Percentiles rank a stretch among this genome's conserved stretches.
These are phyloP conservation scores for Drosophila gaucha DNA, from an alignment of 2,888 invertebrate genomes.

Conservation along the genomic window DNA sequence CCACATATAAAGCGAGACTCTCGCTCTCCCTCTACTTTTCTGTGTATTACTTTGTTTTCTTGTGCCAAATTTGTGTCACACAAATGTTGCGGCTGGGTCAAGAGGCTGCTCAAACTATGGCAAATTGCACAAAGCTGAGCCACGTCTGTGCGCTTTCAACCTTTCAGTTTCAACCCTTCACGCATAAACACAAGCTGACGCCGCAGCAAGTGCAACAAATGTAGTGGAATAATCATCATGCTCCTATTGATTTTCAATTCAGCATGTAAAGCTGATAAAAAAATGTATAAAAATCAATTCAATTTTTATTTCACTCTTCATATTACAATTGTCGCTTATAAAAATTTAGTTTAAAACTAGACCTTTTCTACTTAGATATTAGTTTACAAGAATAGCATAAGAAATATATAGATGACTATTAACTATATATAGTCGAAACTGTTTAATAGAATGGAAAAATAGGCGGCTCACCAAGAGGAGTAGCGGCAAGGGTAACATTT, in stretches of 20 bases:
- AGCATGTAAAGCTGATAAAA: no score
- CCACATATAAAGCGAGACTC: slow-evolving; percentile 11
- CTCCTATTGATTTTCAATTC: slow-evolving; percentile 14
- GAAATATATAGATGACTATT: no score
- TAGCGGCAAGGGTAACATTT: no score
- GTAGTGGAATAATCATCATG: slow-evolving; percentile 71
- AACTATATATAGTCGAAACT: no score
- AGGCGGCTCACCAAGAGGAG: no score
- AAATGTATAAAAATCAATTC: no score
- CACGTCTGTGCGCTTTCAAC: slow-evolving; percentile 49
- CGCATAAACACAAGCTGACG: slow-evolving; percentile 67
- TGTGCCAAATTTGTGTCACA: slow-evolving; percentile 66
- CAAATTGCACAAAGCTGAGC: slow-evolving; percentile 47
- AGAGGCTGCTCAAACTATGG: slow-evolving; percentile 40
- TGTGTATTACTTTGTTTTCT: slow-evolving; percentile 71
- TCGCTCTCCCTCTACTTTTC: neutral
- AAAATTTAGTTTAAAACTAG: no score
- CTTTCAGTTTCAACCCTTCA: slow-evolving; percentile 54
- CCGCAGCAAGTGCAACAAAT: slow-evolving; percentile 56
- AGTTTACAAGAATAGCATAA: no score
- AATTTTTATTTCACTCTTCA: no score
- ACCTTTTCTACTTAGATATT: no score
- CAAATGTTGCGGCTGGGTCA: slow-evolving; percentile 70
- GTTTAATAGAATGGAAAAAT: no score
- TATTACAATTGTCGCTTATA: no score